Evolutionary conservation across 2,888 invertebrate species (phyloP).

Genomic region (Drosophila falleni): DNA sequence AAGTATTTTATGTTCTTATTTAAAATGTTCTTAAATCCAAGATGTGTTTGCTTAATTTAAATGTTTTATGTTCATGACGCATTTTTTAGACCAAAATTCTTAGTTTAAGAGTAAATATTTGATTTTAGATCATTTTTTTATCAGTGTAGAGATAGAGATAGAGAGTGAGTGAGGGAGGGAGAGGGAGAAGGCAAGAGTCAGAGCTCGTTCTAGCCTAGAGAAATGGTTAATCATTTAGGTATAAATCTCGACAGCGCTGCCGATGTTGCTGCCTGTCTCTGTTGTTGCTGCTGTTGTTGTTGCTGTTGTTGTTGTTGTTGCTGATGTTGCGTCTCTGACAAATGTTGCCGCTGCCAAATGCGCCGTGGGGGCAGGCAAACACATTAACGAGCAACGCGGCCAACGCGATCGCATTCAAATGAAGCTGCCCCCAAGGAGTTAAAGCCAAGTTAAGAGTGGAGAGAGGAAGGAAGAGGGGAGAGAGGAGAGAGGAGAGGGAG

Average conservation of each 20-base stretch:
- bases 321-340: conserved; percentile 45
- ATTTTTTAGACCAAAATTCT: no score
- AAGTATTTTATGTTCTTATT: no score
- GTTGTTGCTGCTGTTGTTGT: conserved; percentile 12
- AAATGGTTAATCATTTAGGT: conserved; percentile 81
- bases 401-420: conserved; percentile 70
- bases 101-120: no score
- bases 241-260: conserved; percentile 66
- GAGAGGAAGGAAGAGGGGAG: accelerated
- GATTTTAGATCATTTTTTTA: no score
- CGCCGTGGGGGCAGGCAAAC: conserved; percentile 68
- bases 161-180: background rate
- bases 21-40: no score
- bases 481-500: background rate
- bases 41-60: no score
- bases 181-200: background rate
- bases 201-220: conserved; percentile 40
- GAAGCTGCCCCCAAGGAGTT: conserved; percentile 46
- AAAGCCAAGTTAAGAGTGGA: background rate
- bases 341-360: conserved; percentile 64
- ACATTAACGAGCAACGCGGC: conserved; percentile 60
- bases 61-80: no score
- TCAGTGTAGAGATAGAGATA: background rate
- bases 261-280: conserved; percentile 20
- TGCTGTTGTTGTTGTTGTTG: conserved; percentile 20